Base-by-base conservation (phyloP, 2,888 invertebrate genomes). In the Ornithoptera alexandrae region DNA sequence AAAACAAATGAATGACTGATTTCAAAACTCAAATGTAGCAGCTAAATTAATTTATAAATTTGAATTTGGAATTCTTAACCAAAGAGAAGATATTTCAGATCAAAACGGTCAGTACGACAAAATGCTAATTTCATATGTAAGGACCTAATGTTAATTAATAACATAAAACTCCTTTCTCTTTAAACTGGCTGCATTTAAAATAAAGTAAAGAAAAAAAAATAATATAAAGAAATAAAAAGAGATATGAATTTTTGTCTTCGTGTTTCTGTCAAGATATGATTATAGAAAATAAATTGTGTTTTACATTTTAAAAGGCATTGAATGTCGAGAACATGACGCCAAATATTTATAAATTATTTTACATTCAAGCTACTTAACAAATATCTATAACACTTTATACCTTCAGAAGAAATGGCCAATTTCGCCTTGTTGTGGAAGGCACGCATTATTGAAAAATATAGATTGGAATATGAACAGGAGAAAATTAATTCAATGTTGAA, bases 351-450 rank as follows among this genome's bases (percentile, higher is more conserved):
- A 71, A 71, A 71, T 65, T 68, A 65, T 61, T 71, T 68, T 67
- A 67, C 57, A 46, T 36, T 8, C 64, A 22, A 64, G 50, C 42
- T 59, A 71, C 63, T 61, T 65, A 71, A 71, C 36, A 65, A 67
- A 69, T 53, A 64, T 53, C 53, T 6, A 71, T 20, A 68, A 69
- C 46, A 59, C 61, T 7, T 46, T 15, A 46, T 46, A 50, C n/a
- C 20, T 66, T 62, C 36, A 62, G 53, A 62, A 39, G n/a, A 60
- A 75, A 94, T 94, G 94, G 90, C 94, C 20, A 93, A 93, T 74
- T 92, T 94, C 76, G 90, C 93, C 70, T 84, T 94, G 69, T 81
- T 94, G 17, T 89, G 93, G 81, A 93, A 94, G 81, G 94, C 94
- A 57, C 81, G 89, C 36, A 89, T 87, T 24, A 85, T 94, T 62